Conservation (phyloP, 2,113 vertebrate species). For the Pelusios castaneus region DNA sequence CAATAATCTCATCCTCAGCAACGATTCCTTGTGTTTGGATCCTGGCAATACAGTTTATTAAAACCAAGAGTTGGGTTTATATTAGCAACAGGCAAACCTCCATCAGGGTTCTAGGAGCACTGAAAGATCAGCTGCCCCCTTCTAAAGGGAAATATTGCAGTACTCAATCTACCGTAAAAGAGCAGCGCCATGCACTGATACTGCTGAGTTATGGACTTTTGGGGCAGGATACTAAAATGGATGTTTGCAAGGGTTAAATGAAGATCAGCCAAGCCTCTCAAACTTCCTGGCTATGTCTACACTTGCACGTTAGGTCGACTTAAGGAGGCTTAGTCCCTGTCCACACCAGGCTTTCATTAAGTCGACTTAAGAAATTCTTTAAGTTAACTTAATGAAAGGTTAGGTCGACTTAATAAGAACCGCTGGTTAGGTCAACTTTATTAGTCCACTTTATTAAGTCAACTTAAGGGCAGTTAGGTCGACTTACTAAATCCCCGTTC, state of each 20-base stretch:
- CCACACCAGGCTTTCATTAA: no score
- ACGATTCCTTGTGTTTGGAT: not conserved
- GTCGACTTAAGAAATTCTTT: no score
- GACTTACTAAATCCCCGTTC: no score
- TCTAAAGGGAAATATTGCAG: not conserved
- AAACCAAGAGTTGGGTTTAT: not conserved
- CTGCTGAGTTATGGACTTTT: not conserved
- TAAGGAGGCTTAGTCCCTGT: no score
- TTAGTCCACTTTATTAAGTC: no score
- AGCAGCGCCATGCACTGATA: not conserved
- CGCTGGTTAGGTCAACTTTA: no score
- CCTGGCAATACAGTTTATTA: not conserved
- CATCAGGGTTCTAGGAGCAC: not conserved
- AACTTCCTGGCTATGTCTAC: no score
- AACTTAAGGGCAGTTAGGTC: no score
- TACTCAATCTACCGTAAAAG: not conserved
- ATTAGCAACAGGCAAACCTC: not conserved
- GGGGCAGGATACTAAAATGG: not conserved
- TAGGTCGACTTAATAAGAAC: no score
- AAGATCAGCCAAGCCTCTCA: not conserved
- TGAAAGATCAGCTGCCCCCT: not conserved
- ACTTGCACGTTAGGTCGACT: no score
- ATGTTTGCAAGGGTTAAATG: not conserved
- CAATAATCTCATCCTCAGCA: not conserved
- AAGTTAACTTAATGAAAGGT: no score